These are phyloP conservation scores for Paracanthobrama guichenoti DNA, from an alignment of 2,113 vertebrate species.

Conservation along the genomic window DNA sequence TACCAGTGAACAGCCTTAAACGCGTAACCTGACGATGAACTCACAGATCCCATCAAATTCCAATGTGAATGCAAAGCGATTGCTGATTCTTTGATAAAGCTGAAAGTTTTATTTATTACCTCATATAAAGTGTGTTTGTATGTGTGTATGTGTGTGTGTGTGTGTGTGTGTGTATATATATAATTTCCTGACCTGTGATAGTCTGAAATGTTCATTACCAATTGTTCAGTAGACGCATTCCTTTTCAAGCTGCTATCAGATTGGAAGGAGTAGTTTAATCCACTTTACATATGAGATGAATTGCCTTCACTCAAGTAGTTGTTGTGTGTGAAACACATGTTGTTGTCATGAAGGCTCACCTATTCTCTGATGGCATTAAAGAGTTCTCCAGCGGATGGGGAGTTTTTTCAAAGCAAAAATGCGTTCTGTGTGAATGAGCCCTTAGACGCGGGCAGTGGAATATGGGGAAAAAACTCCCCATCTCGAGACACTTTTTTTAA, in stretches of 20 bases:
- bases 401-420: no score
- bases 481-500: no score
- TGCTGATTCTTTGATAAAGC: constrained; percentile 27
- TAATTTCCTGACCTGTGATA: background rate
- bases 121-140: background rate
- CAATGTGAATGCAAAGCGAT: constrained; percentile 11
- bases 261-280: background rate
- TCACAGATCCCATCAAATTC: constrained; percentile 17
- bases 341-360: background rate
- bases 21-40: constrained; percentile 15
- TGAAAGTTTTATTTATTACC: background rate
- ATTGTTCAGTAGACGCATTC: background rate
- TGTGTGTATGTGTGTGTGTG: background rate
- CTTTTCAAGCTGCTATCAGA: background rate
- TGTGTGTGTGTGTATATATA: background rate
- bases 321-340: background rate
- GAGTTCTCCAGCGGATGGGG: background rate
- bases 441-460: no score
- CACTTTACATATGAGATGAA: background rate
- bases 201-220: background rate
- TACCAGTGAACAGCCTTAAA: background rate
- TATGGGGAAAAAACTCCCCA: no score
- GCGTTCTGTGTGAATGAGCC: no score
- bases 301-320: background rate
- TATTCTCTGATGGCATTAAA: background rate